Evolutionary conservation across 2,113 vertebrate genomes (phyloP), one percentile per base, ranked within the genome.

Genomic region (Hippoglossus stenolepis): DNA sequence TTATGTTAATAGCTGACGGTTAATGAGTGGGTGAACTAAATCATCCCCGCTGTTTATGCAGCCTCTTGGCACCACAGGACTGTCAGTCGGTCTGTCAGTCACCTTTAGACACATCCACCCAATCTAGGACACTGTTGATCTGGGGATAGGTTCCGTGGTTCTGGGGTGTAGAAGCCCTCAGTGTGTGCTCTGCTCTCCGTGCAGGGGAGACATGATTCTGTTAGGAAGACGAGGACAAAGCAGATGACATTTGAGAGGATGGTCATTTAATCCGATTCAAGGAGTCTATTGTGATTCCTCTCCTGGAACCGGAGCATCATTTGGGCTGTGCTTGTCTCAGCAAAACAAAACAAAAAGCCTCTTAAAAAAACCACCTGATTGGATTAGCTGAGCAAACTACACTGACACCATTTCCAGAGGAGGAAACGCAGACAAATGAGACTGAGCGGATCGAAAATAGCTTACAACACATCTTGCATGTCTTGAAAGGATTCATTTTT

Each of bases 241-340:
- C 63, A 28, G 43, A 56, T 80, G 74, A 81, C 72, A 73, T 87
- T 88, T 65, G 63, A 76, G 73, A 66, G 38, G 58, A 78, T 64
- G 57, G 38, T 26, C 76, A 73, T 65, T 49, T 74, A 76, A 86
- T 89, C 67, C 35, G 62, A 86, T 87, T 51, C 28, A 76, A 77
- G 17, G 18, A 4, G 61, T 61, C 43, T 20, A 21, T 71, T 47
- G 26, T 7, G 38, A 63, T 79, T 79, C 70, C 20, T 26, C 26
- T 3, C 15, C 31, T 21, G 35, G 49, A 80, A 70, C 61, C 82
- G 43, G 5, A 65, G 51, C 76, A 64, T 62, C 24, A 70, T 26
- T 53, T 51, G 12, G 45, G 47, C 35, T 23, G 14, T 23, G 10
- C 18, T 63, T 69, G 43, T 72, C 21, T 68, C 21, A 43, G 26